Base-by-base conservation (phyloP, 1,140 invertebrate genomes). In the Brachionus koreanus region DNA sequence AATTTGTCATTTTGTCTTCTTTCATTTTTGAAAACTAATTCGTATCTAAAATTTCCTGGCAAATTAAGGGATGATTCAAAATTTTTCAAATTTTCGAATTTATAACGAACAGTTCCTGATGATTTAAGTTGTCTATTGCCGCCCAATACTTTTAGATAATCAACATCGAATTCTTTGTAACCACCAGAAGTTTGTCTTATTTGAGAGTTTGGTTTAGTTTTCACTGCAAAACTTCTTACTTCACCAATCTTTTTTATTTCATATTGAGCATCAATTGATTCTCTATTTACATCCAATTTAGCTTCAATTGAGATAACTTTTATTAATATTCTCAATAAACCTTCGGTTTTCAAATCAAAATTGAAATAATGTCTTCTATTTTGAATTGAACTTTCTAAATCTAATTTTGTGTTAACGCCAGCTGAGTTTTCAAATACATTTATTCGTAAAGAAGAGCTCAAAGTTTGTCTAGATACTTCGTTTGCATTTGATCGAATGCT, bases 221-320 rank as follows among this genome's bases (percentile, higher is more conserved):
- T 23, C 13, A 79, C 19, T 6, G 10, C 39, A 57, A 79, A 57
- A 29, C 35, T 61, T 65, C 49, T 57, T 3, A 79, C 76, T 23
- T 79, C 76, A 12, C 76, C 76, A 42, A 79, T 61, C 61, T 79
- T 79, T 39, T 37, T 79, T 29, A 65, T 79, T 65, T 79, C 76
- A 43, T 39, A 79, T 6, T 61, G 16, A 13, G 76, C 46, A 37
- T 57, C 33, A 39, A 79, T 25, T 65, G 16, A 39, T 29, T 13
- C 5, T 37, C 39, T 23, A 65, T 57, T 65, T 7, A 79, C 37
- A 25, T 12, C 6, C 12, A 74, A 49, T 46, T 46, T 74, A 3
- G 69, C 23, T 19, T 74, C 43, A 12, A 74, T 74, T 19, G 69
- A 74, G 3, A 29, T 3, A 13, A 74, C 39, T 46, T 74, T 74